These are phyloP conservation scores for Teleopsis dalmanni DNA, from an alignment of 1,140 invertebrate species.

Conservation along the genomic window DNA sequence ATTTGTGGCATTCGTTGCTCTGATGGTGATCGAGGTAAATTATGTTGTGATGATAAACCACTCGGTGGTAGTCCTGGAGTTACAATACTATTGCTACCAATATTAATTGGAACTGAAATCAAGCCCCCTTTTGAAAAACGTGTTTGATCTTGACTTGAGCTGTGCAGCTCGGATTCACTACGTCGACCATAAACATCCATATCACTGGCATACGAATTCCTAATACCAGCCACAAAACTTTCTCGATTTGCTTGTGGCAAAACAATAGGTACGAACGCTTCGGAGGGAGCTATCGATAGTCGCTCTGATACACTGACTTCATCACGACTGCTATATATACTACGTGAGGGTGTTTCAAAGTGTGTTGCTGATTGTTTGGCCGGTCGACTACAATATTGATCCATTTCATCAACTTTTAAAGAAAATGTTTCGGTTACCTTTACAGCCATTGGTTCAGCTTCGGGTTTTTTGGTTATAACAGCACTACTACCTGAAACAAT, in stretches of 20 bases:
- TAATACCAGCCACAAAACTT: slow-evolving; percentile 21
- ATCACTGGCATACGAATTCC: slow-evolving; percentile 32
- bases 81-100: slow-evolving; percentile 16
- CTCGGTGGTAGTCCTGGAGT: not conserved
- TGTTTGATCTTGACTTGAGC: slow-evolving; percentile 24
- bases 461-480: slow-evolving; percentile 23
- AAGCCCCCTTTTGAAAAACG: slow-evolving; percentile 15
- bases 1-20: slow-evolving; percentile 21
- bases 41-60: not conserved
- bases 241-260: slow-evolving; percentile 14
- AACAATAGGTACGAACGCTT: slow-evolving; percentile 34
- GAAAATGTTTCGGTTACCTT: slow-evolving; percentile 38
- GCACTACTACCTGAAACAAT: slow-evolving; percentile 20
- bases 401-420: slow-evolving; percentile 40
- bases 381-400: slow-evolving; percentile 31
- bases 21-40: slow-evolving; percentile 21
- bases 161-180: slow-evolving; percentile 17
- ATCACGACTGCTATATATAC: slow-evolving; percentile 35
- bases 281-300: slow-evolving; percentile 23
- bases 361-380: slow-evolving; percentile 21
- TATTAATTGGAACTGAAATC: slow-evolving; percentile 34
- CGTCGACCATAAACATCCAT: slow-evolving; percentile 22
- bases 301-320: slow-evolving; percentile 30
- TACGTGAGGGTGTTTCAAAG: slow-evolving; percentile 6
- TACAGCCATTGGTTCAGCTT: slow-evolving; percentile 28